phyloP scores from a whole-genome alignment of 1,140 invertebrate genomes.

The Littorina saxatilis region DNA sequence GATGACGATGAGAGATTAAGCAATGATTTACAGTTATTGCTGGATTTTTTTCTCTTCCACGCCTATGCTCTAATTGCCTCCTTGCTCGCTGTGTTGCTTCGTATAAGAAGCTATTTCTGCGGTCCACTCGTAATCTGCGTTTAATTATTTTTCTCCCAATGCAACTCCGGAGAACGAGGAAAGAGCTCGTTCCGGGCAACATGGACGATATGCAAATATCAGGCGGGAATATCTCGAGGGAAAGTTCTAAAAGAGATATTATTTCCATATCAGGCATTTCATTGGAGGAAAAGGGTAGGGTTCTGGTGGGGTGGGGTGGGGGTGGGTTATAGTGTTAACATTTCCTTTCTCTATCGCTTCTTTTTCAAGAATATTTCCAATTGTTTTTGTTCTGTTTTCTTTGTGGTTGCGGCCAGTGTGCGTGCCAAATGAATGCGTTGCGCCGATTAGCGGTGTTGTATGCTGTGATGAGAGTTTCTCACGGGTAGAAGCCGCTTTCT shows the following conservation, averaged over 20 bases:
- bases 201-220: conserved; percentile 1
- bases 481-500: too few relatives aligned
- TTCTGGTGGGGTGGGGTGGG: too few relatives aligned
- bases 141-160: conserved; percentile 32
- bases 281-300: too few relatives aligned
- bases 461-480: too few relatives aligned
- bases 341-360: not conserved
- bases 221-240: not conserved
- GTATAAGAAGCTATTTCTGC: conserved; percentile 9
- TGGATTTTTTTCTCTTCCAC: not conserved
- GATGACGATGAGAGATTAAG: conserved; percentile 28
- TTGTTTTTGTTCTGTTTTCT: conserved; percentile 16
- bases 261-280: not conserved
- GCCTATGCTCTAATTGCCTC: not conserved
- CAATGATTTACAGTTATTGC: conserved; percentile 34
- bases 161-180: not conserved
- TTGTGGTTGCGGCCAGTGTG: not conserved
- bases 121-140: conserved; percentile 24
- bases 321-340: not conserved
- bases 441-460: too few relatives aligned
- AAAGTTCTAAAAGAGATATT: not conserved
- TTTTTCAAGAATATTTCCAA: too few relatives aligned
- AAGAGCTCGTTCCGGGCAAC: not conserved
- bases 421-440: too few relatives aligned
- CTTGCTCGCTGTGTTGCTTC: conserved; percentile 7